phyloP scores from a whole-genome alignment of 2,888 invertebrate genomes.

The Leptopilina syphax region DNA sequence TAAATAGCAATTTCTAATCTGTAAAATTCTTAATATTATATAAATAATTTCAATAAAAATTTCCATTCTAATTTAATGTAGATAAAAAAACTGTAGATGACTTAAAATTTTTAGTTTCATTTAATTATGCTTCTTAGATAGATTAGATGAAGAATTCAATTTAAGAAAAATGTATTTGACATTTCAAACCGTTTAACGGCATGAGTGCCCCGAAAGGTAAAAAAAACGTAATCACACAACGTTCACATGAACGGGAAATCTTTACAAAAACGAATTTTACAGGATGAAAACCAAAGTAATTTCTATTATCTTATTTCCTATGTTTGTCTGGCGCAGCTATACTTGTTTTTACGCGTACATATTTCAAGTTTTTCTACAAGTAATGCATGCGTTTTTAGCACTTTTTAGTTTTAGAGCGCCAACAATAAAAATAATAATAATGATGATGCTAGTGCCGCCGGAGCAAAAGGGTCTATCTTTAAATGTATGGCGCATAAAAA shows the following conservation, averaged over 20 bases:
- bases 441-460: slow-evolving; percentile 57
- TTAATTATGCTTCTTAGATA: neutral
- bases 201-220: neutral
- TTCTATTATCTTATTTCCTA: slow-evolving; percentile 42
- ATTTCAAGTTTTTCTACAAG: slow-evolving; percentile 50
- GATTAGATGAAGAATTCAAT: neutral
- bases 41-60: slow-evolving; percentile 2
- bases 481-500: slow-evolving; percentile 35
- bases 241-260: slow-evolving; percentile 10
- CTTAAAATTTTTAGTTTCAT: neutral
- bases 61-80: neutral
- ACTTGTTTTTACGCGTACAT: slow-evolving; percentile 1
- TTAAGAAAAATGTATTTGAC: neutral
- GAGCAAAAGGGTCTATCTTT: slow-evolving; percentile 69
- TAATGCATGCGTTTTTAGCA: slow-evolving; percentile 47
- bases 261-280: neutral
- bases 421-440: slow-evolving; percentile 53
- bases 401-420: slow-evolving; percentile 47
- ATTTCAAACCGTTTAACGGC: neutral
- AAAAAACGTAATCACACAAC: neutral
- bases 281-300: slow-evolving; percentile 16
- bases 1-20: slow-evolving; percentile 32
- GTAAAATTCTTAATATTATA: slow-evolving; percentile 21
- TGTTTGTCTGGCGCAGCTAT: slow-evolving; percentile 41
- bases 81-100: neutral